phyloP scores from a whole-genome alignment of 2,888 invertebrate genomes.

The Anarsia innoxiella region DNA sequence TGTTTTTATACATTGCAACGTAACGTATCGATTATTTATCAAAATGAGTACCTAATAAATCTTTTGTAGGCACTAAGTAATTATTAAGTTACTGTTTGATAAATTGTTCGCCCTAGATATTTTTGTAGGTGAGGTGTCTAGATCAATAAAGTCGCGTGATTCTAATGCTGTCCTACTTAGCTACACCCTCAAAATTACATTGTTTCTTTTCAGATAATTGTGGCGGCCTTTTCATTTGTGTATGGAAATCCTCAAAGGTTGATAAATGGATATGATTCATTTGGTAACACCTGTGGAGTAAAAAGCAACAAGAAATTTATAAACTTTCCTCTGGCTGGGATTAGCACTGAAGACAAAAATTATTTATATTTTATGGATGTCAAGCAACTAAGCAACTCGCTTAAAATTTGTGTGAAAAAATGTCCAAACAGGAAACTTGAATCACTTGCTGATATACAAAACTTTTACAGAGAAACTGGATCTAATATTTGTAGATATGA shows the following conservation, averaged over 20 bases:
- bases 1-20: not conserved
- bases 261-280: conserved; percentile 94
- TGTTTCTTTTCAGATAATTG: conserved; percentile 77
- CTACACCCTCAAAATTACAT: conserved; percentile 4
- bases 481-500: conserved; percentile 87
- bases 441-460: conserved; percentile 79
- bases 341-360: conserved; percentile 85
- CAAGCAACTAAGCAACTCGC: conserved; percentile 81
- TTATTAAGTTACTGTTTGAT: not conserved
- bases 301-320: conserved; percentile 84
- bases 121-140: not conserved
- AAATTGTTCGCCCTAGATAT: not conserved
- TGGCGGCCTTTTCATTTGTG: conserved; percentile 90
- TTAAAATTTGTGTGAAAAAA: conserved; percentile 92
- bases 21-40: no score
- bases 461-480: conserved; percentile 82
- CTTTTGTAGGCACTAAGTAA: no score
- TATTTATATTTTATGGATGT: conserved; percentile 90
- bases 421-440: conserved; percentile 84
- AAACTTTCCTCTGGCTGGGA: conserved; percentile 84
- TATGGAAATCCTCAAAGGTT: conserved; percentile 90
- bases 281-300: conserved; percentile 95
- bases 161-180: not conserved
- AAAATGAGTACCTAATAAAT: no score
- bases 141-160: conserved; percentile 3